Evolutionary conservation across 92 coral and sea anemone species (phyloP).

Genomic region (Ricordea florida): DNA sequence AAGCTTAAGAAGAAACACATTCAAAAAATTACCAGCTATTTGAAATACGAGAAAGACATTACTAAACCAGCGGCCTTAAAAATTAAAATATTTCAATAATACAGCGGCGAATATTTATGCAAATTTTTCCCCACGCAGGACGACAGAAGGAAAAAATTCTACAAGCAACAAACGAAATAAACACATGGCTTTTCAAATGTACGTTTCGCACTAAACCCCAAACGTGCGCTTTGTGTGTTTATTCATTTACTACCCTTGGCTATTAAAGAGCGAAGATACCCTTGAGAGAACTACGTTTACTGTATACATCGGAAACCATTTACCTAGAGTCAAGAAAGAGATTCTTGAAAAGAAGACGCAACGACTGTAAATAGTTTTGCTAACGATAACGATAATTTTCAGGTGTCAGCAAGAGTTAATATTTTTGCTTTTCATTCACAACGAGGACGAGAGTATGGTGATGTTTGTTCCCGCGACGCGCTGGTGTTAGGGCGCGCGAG

Average conservation of each 20-base stretch:
- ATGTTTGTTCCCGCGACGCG: neutral
- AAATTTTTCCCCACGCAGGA: slow-evolving; percentile 1
- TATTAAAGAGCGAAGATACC: too few relatives aligned
- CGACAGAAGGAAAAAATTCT: slow-evolving; percentile 2
- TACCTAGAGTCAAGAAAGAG: too few relatives aligned
- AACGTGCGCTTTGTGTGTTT: too few relatives aligned
- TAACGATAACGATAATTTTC: too few relatives aligned
- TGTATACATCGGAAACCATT: too few relatives aligned
- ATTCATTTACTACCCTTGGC: too few relatives aligned
- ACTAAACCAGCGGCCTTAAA: slow-evolving; percentile 2
- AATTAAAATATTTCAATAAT: slow-evolving; percentile 5
- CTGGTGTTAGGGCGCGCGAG: slow-evolving; percentile 56
- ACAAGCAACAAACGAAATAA: neutral
- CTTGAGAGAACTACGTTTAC: too few relatives aligned
- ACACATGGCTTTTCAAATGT: neutral
- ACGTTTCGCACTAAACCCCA: neutral
- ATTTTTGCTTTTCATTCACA: neutral
- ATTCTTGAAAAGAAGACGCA: too few relatives aligned
- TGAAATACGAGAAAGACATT: too few relatives aligned
- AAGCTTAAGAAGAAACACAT: too few relatives aligned
- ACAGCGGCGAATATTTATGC: slow-evolving; percentile 15
- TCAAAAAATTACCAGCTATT: too few relatives aligned
- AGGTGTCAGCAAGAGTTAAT: neutral
- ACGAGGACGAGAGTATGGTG: neutral
- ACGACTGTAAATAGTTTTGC: too few relatives aligned